Conservation (phyloP, 2,113 vertebrate species). For the Scopus umbretta region DNA sequence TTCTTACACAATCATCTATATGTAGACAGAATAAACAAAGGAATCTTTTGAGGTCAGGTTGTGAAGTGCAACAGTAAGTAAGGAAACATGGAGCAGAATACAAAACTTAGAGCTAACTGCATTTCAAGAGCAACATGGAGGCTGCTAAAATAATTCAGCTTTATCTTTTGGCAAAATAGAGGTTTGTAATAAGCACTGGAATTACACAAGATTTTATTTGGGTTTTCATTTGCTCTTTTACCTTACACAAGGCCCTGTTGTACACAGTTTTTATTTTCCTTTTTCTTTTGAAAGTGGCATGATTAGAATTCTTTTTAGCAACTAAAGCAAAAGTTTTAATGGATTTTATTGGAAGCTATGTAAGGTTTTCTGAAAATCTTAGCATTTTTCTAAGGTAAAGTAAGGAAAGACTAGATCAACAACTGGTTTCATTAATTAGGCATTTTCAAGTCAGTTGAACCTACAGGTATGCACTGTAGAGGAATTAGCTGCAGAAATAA, state of each 20-base stretch:
- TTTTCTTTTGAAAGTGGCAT: background rate
- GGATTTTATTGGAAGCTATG: background rate
- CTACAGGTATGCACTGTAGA: background rate
- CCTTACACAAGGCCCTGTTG: background rate
- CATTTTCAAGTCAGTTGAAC: background rate
- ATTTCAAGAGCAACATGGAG: background rate
- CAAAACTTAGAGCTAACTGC: background rate
- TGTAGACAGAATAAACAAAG: background rate
- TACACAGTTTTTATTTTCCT: background rate
- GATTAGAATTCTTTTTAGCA: background rate
- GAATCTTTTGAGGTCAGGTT: background rate
- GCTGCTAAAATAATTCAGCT: background rate
- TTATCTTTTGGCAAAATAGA: background rate
- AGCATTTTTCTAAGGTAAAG: background rate
- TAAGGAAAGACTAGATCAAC: background rate
- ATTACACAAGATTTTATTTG: background rate
- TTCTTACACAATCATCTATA: background rate
- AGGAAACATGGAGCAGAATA: background rate
- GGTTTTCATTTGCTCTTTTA: background rate
- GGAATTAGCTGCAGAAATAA: background rate
- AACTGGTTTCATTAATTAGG: background rate
- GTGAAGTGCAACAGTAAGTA: background rate
- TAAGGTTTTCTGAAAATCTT: background rate
- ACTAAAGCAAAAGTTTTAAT: background rate
- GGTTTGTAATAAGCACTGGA: background rate